A percentile compares a stretch with the other conserved stretches of the same genome.
phyloP scores from a whole-genome alignment of 1,140 invertebrate species.

The Medauroidea extradentata region DNA sequence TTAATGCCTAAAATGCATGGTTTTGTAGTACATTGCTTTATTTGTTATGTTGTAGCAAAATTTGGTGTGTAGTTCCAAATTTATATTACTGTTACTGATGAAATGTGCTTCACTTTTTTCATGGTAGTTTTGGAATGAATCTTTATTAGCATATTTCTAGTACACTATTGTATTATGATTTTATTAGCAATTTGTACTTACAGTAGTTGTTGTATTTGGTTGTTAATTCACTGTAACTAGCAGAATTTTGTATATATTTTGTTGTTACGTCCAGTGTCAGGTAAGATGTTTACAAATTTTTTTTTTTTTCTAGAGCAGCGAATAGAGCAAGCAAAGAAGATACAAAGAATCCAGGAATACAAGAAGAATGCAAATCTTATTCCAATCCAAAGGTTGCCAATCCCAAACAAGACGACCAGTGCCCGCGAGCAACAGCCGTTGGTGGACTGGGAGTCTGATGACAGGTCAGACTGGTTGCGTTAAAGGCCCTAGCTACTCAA shows the following conservation, averaged over 20 bases:
- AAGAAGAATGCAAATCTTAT: slow-evolving; percentile 47
- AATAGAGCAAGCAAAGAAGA: slow-evolving; percentile 53
- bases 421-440: slow-evolving; percentile 53
- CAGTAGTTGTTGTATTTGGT: no score
- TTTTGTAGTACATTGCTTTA: no score
- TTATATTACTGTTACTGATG: no score
- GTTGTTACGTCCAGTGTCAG: neutral
- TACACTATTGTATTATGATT: no score
- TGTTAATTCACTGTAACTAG: neutral
- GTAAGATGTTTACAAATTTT: neutral
- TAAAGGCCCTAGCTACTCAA: no score
- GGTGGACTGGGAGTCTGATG: slow-evolving; percentile 53
- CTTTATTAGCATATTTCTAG: no score
- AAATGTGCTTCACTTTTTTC: no score
- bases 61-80: no score
- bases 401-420: slow-evolving; percentile 42
- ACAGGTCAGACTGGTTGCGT: slow-evolving; percentile 39
- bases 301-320: slow-evolving; percentile 43
- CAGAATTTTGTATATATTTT: neutral
- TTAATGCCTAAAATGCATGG: no score
- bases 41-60: no score
- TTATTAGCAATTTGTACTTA: no score
- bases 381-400: slow-evolving; percentile 54
- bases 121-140: no score
- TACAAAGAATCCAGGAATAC: slow-evolving; percentile 51